These are phyloP conservation scores for Lacerta agilis DNA, from an alignment of 2,797 vertebrate genomes.

Conservation along the genomic window DNA sequence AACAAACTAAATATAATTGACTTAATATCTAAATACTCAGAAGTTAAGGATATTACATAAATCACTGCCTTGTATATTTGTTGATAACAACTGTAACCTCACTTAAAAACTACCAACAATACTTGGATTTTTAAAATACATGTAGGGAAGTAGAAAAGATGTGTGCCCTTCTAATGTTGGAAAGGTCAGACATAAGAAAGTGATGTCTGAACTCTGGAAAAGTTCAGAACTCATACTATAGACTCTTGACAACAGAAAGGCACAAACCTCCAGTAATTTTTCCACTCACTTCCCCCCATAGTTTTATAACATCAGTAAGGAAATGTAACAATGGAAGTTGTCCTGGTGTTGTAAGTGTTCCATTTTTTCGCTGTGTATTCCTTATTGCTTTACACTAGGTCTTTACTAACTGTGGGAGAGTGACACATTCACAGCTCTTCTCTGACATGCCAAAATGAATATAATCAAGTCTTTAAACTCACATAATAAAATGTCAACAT, in stretches of 20 bases:
- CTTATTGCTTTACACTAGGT: not conserved
- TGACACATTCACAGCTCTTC: constrained; percentile 1
- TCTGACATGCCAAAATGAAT: constrained; percentile 5
- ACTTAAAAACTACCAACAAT: not conserved
- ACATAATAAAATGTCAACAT: constrained; percentile 31
- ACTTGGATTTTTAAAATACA: not conserved
- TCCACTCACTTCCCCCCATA: not conserved
- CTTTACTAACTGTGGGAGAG: not conserved
- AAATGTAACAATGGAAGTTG: constrained; percentile 2
- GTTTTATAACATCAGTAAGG: not conserved
- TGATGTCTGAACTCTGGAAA: not conserved
- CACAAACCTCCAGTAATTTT: not conserved
- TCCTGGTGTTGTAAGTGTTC: not conserved
- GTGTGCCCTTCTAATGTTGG: not conserved
- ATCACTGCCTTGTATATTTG: not conserved
- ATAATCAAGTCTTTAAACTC: constrained; percentile 21
- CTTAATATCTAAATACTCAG: not conserved
- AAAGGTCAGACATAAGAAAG: not conserved
- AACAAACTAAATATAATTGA: constrained; percentile 26
- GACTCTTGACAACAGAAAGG: constrained; percentile 14
- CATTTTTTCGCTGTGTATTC: not conserved
- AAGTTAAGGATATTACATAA: constrained; percentile 14
- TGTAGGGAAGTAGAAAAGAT: not conserved
- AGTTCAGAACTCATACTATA: not conserved
- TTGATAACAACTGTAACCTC: constrained; percentile 1